These are phyloP conservation scores for Drosophila nigromelanica DNA, from an alignment of 1,140 invertebrate genomes.

Conservation along the genomic window DNA sequence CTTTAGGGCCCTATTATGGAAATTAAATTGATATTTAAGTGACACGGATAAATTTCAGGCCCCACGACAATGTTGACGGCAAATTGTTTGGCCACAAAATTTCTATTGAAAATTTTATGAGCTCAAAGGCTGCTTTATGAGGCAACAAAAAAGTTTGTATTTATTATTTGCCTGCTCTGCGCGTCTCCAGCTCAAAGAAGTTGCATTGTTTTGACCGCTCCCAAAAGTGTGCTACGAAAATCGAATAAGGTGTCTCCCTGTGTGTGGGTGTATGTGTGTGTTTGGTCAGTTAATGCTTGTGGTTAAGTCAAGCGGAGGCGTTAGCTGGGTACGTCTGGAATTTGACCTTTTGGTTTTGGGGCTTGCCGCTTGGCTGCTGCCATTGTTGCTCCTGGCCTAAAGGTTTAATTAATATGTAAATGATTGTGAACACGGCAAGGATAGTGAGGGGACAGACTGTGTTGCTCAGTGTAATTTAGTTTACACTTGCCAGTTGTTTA, in stretches of 20 bases:
- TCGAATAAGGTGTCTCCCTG: slow-evolving; percentile 61
- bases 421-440: slow-evolving; percentile 43
- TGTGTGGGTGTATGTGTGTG: slow-evolving; percentile 30
- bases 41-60: slow-evolving; percentile 74
- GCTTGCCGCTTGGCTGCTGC: slow-evolving; percentile 34
- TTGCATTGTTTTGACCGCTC: slow-evolving; percentile 52
- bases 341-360: slow-evolving; percentile 68
- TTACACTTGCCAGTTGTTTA: slow-evolving; percentile 46
- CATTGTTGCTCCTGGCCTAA: slow-evolving; percentile 44
- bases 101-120: slow-evolving; percentile 76
- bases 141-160: slow-evolving; percentile 33
- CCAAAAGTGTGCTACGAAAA: slow-evolving; percentile 53
- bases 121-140: slow-evolving; percentile 62
- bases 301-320: slow-evolving; percentile 24
- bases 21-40: slow-evolving; percentile 82
- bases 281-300: slow-evolving; percentile 69
- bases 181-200: slow-evolving; percentile 5
- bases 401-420: slow-evolving; percentile 81
- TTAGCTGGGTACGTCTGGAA: slow-evolving; percentile 33
- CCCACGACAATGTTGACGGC: slow-evolving; percentile 51
- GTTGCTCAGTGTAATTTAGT: slow-evolving; percentile 40
- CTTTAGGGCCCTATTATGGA: slow-evolving; percentile 69
- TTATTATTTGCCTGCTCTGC: background rate
- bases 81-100: slow-evolving; percentile 65
- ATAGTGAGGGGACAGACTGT: slow-evolving; percentile 13